Evolutionary conservation across 92 coral and sea anemone genomes (phyloP), one percentile per base, ranked within the genome.

Genomic region (Actinostola sp.): DNA sequence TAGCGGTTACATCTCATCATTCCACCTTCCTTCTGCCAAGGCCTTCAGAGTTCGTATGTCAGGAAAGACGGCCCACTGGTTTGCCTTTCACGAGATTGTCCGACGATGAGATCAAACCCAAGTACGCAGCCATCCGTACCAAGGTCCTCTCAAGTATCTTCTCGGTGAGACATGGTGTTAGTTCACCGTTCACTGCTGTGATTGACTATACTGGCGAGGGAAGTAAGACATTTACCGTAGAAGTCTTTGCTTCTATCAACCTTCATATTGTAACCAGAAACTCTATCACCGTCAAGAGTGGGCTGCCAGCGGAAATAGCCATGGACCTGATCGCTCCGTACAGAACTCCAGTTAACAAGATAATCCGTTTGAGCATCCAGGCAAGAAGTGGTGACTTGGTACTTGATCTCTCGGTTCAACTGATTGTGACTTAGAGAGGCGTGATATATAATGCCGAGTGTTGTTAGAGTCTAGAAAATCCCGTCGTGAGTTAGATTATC

Each of bases 1-100:
- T 23, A 58, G 33, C 1, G 82, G 81, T 16, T 56, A 70, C 46
- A 79, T 70, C 13, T 73, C 75, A 25, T 54, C 89, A 8, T 84
- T 84, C 33, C 13, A 5, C 26, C 87, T 85, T 11, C 84, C 87
- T 20, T 8, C 41, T 0, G 67, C 11, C 3, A 23, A 30, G 0
- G 78, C 79, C 26, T 76, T 86, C 64, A 71, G 65, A 21, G 38
- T 86, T 32, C 76, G 72, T 10, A 59, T 86, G 42, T 67, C 84
- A 5, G 91, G 87, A 1, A 73, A 55, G 7, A 81, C 80, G 15
- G n/a, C 24, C 31, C 1, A 38, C 23, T 7, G 87, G 91, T 11
- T 9, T 31, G 11, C 34, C 66, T 17, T 75, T 86, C 80, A 71
- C 45, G 66, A 71, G 91, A 43, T 55, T 70, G 24, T 86, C 91